Evolutionary conservation across 2,797 vertebrate genomes (phyloP), one percentile per base, ranked within the genome.

Genomic region (Bucorvus abyssinicus): DNA sequence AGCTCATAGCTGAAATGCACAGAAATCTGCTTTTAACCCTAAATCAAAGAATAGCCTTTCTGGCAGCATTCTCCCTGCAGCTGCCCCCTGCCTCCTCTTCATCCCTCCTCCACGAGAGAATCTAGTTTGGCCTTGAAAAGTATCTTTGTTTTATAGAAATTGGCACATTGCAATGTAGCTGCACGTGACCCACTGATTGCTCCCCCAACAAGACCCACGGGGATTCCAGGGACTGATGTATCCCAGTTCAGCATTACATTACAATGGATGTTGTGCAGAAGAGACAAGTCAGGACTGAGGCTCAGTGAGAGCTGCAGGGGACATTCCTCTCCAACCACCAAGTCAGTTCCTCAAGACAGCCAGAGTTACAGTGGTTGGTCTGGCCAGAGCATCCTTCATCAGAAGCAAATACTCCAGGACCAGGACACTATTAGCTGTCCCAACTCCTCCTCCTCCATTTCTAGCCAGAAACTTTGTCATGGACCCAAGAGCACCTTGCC

Each of bases 11-110:
- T 16, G 23, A 89, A 94, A 64, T 11, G 32, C 64, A 75, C 56
- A 67, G 60, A 93, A 96, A 82, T 84, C 77, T 71, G 63, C 53
- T 90, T 88, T 85, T 96, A 90, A 95, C 61, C 79, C 55, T 27
- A 10, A 89, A 95, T 78, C 63, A 93, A 91, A 94, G 75, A 65
- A 77, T 18, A 79, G 44, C 36, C 53, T 86, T 91, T 90, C 87
- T 1, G 0, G 55, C 57, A 15, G 36, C 55, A 61, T 79, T 75
- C 29, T 73, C 82, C 78, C 67, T 45, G 45, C 45, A 80, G 45
- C 75, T 78, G 63, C 71, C 64, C 60, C 56, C 60, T 52, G 20
- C 38, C 73, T 82, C 38, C 36, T 77, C 83, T 81, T 64, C 27
- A 71, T 52, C 52, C 21, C 26, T 67, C 42, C 68, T 56, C 75